These are phyloP conservation scores for Hipposideros armiger DNA, from an alignment of 2,113 vertebrate species.

Conservation along the genomic window DNA sequence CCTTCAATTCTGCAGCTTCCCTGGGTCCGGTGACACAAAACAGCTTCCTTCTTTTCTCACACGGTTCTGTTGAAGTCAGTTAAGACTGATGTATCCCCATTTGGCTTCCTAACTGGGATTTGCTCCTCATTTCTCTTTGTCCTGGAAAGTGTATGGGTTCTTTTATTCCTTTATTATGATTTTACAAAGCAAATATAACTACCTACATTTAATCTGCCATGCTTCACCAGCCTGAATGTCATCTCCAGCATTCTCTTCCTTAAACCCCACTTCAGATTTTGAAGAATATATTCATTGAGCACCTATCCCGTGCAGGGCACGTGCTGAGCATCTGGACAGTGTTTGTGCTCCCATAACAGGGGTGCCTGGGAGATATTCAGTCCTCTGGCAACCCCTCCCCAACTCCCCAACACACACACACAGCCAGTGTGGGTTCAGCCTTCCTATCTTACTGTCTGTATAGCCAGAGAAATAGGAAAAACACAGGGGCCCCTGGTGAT, in stretches of 20 bases:
- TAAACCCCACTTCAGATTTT: background rate
- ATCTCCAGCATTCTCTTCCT: background rate
- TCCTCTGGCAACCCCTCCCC: background rate
- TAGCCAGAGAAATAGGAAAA: background rate
- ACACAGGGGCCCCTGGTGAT: background rate
- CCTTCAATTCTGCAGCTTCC: background rate
- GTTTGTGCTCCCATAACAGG: background rate
- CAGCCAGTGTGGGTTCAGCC: background rate
- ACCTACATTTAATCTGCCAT: background rate
- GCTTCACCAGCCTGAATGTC: background rate
- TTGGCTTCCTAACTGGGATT: background rate
- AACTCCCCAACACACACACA: background rate
- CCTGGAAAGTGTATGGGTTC: background rate
- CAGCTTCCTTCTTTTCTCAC: background rate
- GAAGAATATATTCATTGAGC: background rate
- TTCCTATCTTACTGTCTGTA: background rate
- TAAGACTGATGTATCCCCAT: background rate
- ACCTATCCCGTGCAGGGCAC: background rate
- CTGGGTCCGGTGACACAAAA: background rate
- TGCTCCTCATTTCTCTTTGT: background rate
- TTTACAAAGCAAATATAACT: background rate
- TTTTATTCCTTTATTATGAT: background rate
- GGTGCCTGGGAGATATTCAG: background rate
- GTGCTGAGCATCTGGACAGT: background rate
- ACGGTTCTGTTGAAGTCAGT: background rate